Evolutionary conservation across 2,797 vertebrate genomes (phyloP).

Genomic region (Rhinoraja longicauda): DNA sequence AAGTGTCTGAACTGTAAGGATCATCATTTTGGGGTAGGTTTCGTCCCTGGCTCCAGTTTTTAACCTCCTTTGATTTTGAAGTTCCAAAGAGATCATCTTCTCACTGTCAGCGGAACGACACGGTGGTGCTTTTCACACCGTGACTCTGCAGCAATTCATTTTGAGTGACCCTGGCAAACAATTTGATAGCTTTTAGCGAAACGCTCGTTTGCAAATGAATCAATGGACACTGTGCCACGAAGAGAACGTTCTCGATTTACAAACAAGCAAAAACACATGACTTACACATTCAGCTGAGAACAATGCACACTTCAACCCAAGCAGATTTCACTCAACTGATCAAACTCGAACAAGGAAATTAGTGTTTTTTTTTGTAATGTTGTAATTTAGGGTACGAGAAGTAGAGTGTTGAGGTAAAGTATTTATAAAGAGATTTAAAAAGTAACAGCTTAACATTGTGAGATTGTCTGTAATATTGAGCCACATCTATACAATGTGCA

Average conservation of each 20-base stretch:
- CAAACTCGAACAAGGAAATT: slow-evolving; percentile 63
- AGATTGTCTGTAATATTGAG: slow-evolving; percentile 98
- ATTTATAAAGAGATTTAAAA: slow-evolving; percentile 65
- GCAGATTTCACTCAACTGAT: slow-evolving; percentile 58
- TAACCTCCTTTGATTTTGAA: slow-evolving; percentile 55
- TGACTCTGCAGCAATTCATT: slow-evolving; percentile 55
- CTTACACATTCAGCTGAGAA: slow-evolving; percentile 67
- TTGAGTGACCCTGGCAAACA: slow-evolving; percentile 70
- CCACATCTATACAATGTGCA: slow-evolving; percentile 98
- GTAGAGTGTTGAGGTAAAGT: slow-evolving; percentile 87
- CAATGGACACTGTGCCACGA: slow-evolving; percentile 66
- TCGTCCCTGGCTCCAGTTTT: slow-evolving; percentile 73
- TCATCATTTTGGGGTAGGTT: slow-evolving; percentile 70
- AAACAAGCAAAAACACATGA: slow-evolving; percentile 54
- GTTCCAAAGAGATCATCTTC: slow-evolving; percentile 49
- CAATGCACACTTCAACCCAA: slow-evolving; percentile 64
- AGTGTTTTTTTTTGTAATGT: slow-evolving; percentile 55
- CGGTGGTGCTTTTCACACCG: slow-evolving; percentile 27
- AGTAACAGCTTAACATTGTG: slow-evolving; percentile 78
- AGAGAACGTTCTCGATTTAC: slow-evolving; percentile 56
- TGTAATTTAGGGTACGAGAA: slow-evolving; percentile 64
- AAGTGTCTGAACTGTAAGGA: slow-evolving; percentile 77
- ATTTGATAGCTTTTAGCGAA: slow-evolving; percentile 63
- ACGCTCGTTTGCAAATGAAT: slow-evolving; percentile 52
- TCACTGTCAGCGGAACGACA: slow-evolving; percentile 50